A percentile compares a stretch with the other conserved stretches of the same genome.
phyloP scores from a whole-genome alignment of 2,113 vertebrate species.

The Bostrychus sinensis region DNA sequence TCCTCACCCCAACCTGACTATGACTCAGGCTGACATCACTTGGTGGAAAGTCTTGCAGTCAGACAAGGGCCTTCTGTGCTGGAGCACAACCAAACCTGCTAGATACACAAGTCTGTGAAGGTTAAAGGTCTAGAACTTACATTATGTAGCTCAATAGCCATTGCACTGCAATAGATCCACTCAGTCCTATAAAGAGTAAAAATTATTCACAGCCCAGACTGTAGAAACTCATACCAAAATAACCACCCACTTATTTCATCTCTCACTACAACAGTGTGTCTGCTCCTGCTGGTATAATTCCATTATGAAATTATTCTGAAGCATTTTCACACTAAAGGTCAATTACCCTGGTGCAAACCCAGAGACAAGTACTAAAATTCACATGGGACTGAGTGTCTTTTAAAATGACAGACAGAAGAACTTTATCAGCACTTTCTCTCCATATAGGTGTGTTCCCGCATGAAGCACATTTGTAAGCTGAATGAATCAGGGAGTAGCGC shows the following conservation, averaged over 20 bases:
- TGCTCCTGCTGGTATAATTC: neutral
- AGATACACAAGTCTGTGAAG: constrained; percentile 27
- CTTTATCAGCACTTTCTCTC: neutral
- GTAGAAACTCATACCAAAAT: neutral
- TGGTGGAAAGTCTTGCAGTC: constrained; percentile 60
- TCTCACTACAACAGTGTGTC: neutral
- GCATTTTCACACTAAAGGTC: neutral
- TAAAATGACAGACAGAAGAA: no score
- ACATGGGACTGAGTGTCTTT: no score
- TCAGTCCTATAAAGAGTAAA: constrained; percentile 1
- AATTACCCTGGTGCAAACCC: neutral
- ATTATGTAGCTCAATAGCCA: constrained; percentile 1
- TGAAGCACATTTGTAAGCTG: no score
- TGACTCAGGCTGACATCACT: constrained; percentile 70
- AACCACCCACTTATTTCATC: neutral
- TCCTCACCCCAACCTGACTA: constrained; percentile 40
- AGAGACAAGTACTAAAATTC: neutral
- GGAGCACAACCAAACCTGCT: constrained; percentile 1
- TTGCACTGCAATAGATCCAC: constrained; percentile 4
- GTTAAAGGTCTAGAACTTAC: constrained; percentile 21
- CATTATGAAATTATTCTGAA: neutral
- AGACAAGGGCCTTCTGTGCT: constrained; percentile 53
- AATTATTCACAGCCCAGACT: constrained; percentile 15
- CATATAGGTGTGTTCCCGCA: no score
- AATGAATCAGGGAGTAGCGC: no score